Evolutionary conservation across 2,888 invertebrate genomes (phyloP), one percentile per base, ranked within the genome.

Genomic region (Cryptus viduatorius): DNA sequence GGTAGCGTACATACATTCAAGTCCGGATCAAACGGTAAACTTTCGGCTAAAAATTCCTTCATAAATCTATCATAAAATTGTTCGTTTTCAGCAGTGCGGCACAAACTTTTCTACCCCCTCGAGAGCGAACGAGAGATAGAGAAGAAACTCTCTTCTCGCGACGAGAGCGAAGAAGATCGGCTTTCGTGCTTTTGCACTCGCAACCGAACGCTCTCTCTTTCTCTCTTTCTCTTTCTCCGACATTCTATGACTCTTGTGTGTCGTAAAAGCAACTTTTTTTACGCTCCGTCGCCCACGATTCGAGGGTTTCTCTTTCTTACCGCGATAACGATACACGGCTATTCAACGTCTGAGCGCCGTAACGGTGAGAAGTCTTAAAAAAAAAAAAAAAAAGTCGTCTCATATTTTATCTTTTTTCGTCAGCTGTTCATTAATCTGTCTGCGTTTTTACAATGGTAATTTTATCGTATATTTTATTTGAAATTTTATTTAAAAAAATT

Each of bases 1-100:
- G 61, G 67, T 29, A 61, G 44, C 61, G 76, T 76, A 75, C 76
- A 37, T 24, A 50, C 67, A 46, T 50, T 24, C 75, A 44, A 76
- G 79, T 79, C 82, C 85, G 84, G 82, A 85, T 85, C 85, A 85
- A 82, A 85, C 82, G 82, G 61, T 79, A 82, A 85, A 85, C 79
- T 85, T 85, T 67, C 59, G 50, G 61, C 79, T 82, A 82, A 82
- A 85, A 85, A 85, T 85, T 85, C 81, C 68, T 86, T 86, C 86
- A 86, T 86, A 86, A 86, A 86, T 86, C 86, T 85, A 86, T 86
- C 86, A 85, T 85, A 85, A 86, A 85, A 86, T 86, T 82, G 82
- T 85, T 86, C 83, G 79, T 82, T 86, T 83, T 85, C 81, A 77
- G 69, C 71, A 79, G 73, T 67, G 75, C 37, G 78, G 85, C 78